Evolutionary conservation across 2,888 invertebrate species (phyloP).

Genomic region (Morpho helenor): DNA sequence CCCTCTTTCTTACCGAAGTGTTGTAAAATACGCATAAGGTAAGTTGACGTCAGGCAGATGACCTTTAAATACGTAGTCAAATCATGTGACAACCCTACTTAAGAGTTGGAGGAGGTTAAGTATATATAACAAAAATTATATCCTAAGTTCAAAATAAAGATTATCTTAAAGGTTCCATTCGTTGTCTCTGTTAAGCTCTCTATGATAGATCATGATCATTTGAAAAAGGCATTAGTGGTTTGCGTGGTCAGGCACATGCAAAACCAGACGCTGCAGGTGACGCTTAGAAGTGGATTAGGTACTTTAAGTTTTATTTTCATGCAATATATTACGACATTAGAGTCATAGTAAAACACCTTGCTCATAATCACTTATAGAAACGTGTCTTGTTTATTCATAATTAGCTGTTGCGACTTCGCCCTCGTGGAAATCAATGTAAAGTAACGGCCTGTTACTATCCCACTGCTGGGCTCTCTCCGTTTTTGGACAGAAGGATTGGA

Average conservation of each 20-base stretch:
- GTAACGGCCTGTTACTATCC: no score
- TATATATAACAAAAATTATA: no score
- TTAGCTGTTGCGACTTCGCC: not conserved
- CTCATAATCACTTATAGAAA: conserved; percentile 15
- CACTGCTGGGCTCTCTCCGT: no score
- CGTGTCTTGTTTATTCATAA: conserved; percentile 14
- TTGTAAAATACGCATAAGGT: no score
- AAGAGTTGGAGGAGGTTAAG: no score
- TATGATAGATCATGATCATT: conserved; percentile 40
- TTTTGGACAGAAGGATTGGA: no score
- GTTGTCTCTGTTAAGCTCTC: conserved; percentile 12
- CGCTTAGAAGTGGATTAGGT: conserved; percentile 52
- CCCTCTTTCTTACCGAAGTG: no score
- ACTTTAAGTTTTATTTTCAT: conserved; percentile 53
- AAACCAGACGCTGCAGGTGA: conserved; percentile 67
- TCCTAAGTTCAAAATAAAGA: no score
- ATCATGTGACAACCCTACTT: no score
- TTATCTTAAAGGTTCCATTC: not conserved
- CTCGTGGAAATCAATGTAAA: no score
- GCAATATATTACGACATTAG: conserved; percentile 53
- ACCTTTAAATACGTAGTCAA: no score
- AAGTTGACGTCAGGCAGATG: no score
- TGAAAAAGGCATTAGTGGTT: conserved; percentile 54
- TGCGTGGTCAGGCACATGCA: conserved; percentile 57
- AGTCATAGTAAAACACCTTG: conserved; percentile 16